Evolutionary conservation across 2,797 vertebrate species (phyloP).

Genomic region (Orestias chungarensis): DNA sequence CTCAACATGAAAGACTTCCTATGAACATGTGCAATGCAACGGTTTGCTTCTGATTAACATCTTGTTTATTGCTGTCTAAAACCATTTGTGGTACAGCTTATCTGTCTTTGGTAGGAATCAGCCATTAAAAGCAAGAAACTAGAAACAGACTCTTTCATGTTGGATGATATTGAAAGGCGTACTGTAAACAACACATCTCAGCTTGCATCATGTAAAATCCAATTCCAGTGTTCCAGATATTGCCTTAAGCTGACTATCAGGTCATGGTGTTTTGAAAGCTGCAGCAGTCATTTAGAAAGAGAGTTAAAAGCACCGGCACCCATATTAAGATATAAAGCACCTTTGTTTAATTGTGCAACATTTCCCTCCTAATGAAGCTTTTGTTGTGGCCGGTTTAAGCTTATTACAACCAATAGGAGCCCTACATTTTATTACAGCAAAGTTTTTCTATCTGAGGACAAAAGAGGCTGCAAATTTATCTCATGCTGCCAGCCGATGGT

Average conservation of each 20-base stretch:
- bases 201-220: background rate
- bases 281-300: too few species aligned
- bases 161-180: background rate
- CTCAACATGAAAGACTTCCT: background rate
- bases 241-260: background rate
- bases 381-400: constrained; percentile 27
- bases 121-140: background rate
- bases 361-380: constrained; percentile 24
- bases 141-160: background rate
- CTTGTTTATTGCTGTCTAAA: background rate
- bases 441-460: background rate
- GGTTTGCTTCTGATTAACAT: constrained; percentile 4
- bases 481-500: constrained; percentile 1
- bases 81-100: background rate
- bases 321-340: background rate
- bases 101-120: constrained; percentile 3
- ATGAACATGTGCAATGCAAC: background rate
- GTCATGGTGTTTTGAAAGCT: background rate
- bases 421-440: background rate
- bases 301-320: background rate
- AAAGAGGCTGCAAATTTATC: constrained; percentile 1
- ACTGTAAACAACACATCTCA: background rate
- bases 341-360: background rate
- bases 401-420: constrained; percentile 49
- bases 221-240: background rate